Percentiles rank a stretch among this genome's conserved stretches.
Evolutionary conservation across 2,113 vertebrate genomes (phyloP).

Genomic region (Chrysochloris asiatica): DNA sequence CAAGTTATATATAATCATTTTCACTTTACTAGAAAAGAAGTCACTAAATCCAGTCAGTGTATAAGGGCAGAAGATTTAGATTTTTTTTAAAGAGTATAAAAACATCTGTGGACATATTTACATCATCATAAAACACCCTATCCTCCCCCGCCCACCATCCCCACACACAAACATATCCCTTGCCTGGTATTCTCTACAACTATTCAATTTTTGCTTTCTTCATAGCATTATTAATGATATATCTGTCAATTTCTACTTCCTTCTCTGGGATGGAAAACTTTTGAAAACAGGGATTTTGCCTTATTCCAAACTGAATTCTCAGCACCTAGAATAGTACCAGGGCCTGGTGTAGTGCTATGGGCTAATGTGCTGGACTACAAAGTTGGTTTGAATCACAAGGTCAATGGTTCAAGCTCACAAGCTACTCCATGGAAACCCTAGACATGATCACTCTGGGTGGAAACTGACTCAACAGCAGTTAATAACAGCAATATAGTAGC

Average conservation of each 20-base stretch:
- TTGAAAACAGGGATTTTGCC: background rate
- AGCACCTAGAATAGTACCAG: background rate
- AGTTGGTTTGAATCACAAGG: too few species aligned
- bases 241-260: background rate
- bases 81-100: too few species aligned
- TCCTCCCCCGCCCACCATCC: too few species aligned
- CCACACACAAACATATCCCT: background rate
- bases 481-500: background rate
- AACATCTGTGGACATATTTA: too few species aligned
- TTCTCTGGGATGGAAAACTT: background rate
- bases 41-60: background rate
- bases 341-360: too few species aligned
- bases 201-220: conserved; percentile 25
- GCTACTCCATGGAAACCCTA: too few species aligned
- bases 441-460: too few species aligned
- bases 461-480: too few species aligned
- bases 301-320: background rate
- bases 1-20: background rate
- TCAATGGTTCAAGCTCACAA: too few species aligned
- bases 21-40: background rate
- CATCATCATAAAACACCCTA: too few species aligned
- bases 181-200: background rate
- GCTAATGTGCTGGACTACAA: too few species aligned
- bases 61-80: too few species aligned
- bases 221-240: background rate